A percentile compares a stretch with the other conserved stretches of the same genome.
Evolutionary conservation across 2,888 invertebrate species (phyloP).

Genomic region (Terebella lapidaria): DNA sequence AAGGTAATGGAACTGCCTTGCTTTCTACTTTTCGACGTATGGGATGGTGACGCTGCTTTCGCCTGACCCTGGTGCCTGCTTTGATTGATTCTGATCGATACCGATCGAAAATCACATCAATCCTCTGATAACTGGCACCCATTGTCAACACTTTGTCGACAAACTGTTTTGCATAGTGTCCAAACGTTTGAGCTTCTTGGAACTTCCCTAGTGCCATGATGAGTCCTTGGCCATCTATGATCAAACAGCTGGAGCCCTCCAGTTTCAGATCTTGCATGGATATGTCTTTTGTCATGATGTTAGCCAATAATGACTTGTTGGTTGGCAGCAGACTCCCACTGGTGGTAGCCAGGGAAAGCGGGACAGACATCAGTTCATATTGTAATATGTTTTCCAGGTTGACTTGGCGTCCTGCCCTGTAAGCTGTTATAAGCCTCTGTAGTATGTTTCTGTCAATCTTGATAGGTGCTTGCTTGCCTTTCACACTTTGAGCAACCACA

Average conservation of each 20-base stretch:
- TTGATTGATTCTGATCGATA: background rate
- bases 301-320: background rate
- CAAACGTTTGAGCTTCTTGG: too few species aligned
- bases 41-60: background rate
- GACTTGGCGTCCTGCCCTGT: slow-evolving; percentile 1
- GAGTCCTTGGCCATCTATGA: background rate
- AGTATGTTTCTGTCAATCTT: slow-evolving; percentile 1
- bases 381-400: background rate
- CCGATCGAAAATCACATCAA: slow-evolving; percentile 4
- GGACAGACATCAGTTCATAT: background rate
- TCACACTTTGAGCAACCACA: background rate
- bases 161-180: background rate
- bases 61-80: background rate
- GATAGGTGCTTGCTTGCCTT: background rate
- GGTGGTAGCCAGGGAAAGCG: background rate
- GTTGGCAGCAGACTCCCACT: background rate
- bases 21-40: background rate
- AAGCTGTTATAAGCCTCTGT: too few species aligned
- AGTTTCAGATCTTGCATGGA: background rate
- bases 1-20: background rate
- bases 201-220: too few species aligned
- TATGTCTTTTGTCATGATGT: background rate
- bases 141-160: background rate
- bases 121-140: background rate
- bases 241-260: background rate